Base-by-base conservation (phyloP, 1,140 invertebrate species). In the Archivesica marissinica region DNA sequence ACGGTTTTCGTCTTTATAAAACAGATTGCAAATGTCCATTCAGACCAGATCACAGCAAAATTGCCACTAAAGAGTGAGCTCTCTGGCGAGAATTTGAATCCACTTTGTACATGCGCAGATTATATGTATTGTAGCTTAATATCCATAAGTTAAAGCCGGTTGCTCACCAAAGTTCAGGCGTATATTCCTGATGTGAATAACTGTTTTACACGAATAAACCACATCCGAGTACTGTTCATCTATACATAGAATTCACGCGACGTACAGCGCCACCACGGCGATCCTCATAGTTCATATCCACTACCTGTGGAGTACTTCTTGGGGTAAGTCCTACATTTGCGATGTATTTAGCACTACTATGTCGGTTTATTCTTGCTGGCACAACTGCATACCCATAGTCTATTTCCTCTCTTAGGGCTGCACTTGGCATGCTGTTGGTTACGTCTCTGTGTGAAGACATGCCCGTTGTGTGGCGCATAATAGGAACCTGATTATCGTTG, bases 211-310 rank as follows among this genome's bases (percentile, higher is more conserved):
- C 15, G 20, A 70, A 20, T 70, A 11, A 11, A 11, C 44, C 11
- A 50, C 11, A 11, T 50, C 20, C 20, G 44, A 50, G 20, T 20
- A 50, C 11, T 50, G 17, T 44, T 87, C 83, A 88, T 78, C 82
- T 88, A n/a, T 88, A 88, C 87, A 88, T 88, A 17, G 87, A 88
- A 66, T 86, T 84, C 28, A 85, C 81, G 38, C 85, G 66, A 23
- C 87, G 75, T 2, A 88, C 77, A 23, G 61, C 74, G 38, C 44
- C 44, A 30, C 15, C 47, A 35, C 35, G 74, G 39, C 23, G 80
- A 23, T 39, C 77, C 66, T 35, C 77, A 85, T 70, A 80, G 41
- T 86, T 59, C 52, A 38, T 78, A 33, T 79, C 76, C 17, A 44
- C 35, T 15, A 28, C 7, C 25, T 54, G 38, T 6, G 35, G 30